Evolutionary conservation across 2,888 invertebrate species (phyloP), one percentile per base, ranked within the genome.

Genomic region (Hirtodrosophila cameraria): DNA sequence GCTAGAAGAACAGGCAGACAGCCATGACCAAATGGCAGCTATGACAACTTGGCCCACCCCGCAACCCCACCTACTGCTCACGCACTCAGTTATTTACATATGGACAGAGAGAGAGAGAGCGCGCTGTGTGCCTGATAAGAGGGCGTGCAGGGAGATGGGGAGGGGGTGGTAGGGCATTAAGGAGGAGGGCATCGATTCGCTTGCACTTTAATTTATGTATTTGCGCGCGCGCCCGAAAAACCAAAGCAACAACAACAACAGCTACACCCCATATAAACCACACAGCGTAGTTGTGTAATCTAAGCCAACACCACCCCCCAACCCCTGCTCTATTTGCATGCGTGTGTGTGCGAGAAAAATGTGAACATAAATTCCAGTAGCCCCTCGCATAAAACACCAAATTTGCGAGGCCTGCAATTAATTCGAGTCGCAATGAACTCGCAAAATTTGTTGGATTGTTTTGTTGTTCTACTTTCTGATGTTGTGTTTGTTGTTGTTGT

Each of bases 331-430:
- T 54, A 62, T 63, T 61, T 59, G 58, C 72, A 81, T 81, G 77
- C 69, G 59, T 60, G 60, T 66, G 49, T 16, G 30, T n/a, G 53
- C 36, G 31, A 38, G 54, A 49, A 48, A 66, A 54, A 59, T 63
- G 67, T 72, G 80, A 72, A 77, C 86, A 88, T 88, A 88, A 88
- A 88, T 88, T 88, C 86, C 76, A 82, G 81, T 54, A 59, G 73
- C 77, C 46, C 35, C 27, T 39, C 46, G 18, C 23, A 43, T 18
- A 18, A 46, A 63, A 45, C 38, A 52, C 52, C 46, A 71, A 59
- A 59, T 67, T 57, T 57, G 65, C 50, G 45, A 45, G 31, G 61
- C 42, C 67, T 65, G 76, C 68, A 75, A 79, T 79, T 79, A 77
- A 77, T 77, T 79, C 64, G 66, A 46, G 28, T 42, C 78, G 57